Percentiles rank a stretch among this genome's conserved stretches.
Evolutionary conservation across 2,113 vertebrate species (phyloP).

Genomic region (Gallinago paraguaiae): DNA sequence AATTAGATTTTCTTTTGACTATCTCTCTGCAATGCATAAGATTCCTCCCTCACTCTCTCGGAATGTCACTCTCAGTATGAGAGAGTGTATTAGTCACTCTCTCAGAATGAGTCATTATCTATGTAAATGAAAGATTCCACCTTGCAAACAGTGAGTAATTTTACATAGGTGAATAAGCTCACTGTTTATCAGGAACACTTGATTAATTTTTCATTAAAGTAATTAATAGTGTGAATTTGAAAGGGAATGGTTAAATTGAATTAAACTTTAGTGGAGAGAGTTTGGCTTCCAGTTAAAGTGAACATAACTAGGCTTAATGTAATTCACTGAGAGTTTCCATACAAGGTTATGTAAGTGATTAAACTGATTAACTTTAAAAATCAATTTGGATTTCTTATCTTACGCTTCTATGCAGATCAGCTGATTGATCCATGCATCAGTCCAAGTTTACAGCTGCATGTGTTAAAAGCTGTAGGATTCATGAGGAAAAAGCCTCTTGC

Average conservation of each 20-base stretch:
- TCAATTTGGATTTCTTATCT: neutral
- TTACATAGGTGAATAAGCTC: neutral
- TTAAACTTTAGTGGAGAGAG: neutral
- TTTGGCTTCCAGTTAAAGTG: neutral
- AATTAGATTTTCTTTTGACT: neutral
- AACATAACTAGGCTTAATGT: neutral
- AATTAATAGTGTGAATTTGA: neutral
- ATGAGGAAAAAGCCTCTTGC: neutral
- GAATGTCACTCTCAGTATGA: too few relatives aligned
- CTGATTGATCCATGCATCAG: neutral
- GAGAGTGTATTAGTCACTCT: neutral
- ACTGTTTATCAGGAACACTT: neutral
- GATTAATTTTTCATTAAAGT: neutral
- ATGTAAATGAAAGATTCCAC: neutral
- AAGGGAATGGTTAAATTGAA: neutral
- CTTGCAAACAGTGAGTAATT: neutral
- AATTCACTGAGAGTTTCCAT: neutral
- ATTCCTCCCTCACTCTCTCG: neutral
- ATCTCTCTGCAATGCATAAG: neutral
- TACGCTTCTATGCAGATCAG: neutral
- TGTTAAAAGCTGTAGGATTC: neutral
- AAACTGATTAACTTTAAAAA: neutral
- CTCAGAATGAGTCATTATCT: neutral
- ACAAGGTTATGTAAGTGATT: neutral
- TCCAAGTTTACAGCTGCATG: neutral